Evolutionary conservation across 2,797 vertebrate species (phyloP).

Genomic region (Cuculus canorus): DNA sequence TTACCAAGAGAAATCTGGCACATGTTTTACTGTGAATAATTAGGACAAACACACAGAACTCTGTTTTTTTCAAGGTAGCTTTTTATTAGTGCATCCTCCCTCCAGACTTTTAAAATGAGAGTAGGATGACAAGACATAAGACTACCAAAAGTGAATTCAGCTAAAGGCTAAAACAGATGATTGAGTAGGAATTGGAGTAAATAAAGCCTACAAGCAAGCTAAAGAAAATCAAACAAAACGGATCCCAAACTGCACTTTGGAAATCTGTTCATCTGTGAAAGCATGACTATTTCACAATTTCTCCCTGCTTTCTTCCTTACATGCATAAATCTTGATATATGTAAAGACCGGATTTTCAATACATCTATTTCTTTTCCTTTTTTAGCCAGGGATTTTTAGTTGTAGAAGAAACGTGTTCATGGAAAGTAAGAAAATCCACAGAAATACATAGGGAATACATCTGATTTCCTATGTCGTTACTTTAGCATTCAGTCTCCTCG

Average conservation of each 20-base stretch:
- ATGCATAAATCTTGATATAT: neutral
- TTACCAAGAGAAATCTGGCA: conserved; percentile 47
- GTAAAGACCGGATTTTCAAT: neutral
- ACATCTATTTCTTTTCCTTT: neutral
- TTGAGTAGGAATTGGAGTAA: accelerated
- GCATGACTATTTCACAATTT: neutral
- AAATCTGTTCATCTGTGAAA: neutral
- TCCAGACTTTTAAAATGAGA: neutral
- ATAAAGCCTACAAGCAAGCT: neutral
- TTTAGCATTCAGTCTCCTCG: neutral
- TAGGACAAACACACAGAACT: conserved; percentile 21
- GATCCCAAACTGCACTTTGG: neutral
- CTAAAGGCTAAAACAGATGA: neutral
- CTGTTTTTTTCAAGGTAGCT: conserved; percentile 41
- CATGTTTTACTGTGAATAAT: conserved; percentile 58
- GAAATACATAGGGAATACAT: neutral
- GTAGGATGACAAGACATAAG: neutral
- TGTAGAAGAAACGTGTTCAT: neutral
- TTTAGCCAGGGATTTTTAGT: neutral
- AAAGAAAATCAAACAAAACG: neutral
- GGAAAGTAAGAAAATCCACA: neutral
- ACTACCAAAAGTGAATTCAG: neutral
- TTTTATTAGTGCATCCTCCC: neutral
- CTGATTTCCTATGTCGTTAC: neutral
- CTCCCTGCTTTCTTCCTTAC: neutral